Percentiles rank a stretch among this genome's conserved stretches.
phyloP scores from a whole-genome alignment of 2,888 invertebrate species.

The Hirtodrosophila trivittata region DNA sequence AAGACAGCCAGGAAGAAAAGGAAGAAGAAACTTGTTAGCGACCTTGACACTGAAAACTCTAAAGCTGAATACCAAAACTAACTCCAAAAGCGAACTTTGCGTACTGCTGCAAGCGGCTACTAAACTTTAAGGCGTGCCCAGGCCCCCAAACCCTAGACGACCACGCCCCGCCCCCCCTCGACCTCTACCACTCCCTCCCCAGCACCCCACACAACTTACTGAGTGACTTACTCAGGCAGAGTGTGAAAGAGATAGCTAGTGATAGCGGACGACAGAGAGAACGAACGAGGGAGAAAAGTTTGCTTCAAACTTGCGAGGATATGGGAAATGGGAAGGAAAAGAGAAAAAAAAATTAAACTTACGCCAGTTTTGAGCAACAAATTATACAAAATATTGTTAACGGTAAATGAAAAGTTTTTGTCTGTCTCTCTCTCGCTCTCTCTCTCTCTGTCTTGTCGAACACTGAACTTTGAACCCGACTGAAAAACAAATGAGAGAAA shows the following conservation, averaged over 20 bases:
- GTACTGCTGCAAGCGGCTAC: constrained; percentile 65
- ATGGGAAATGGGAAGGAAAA: neutral
- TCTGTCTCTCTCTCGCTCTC: neutral
- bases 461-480: constrained; percentile 63
- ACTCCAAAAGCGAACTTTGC: constrained; percentile 70
- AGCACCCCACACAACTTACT: constrained; percentile 36
- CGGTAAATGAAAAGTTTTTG: constrained; percentile 42
- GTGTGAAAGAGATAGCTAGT: constrained; percentile 7
- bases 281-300: constrained; percentile 53
- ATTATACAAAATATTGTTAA: constrained; percentile 63
- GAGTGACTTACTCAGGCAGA: constrained; percentile 34
- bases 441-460: constrained; percentile 21
- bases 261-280: constrained; percentile 10
- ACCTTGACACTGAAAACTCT: constrained; percentile 69
- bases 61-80: constrained; percentile 59
- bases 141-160: constrained; percentile 18
- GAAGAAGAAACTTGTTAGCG: constrained; percentile 54
- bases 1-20: constrained; percentile 8
- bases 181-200: constrained; percentile 1
- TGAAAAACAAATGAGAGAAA: neutral
- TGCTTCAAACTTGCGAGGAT: constrained; percentile 56
- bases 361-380: constrained; percentile 72
- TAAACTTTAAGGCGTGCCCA: constrained; percentile 66
- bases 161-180: too few relatives aligned
- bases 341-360: constrained; percentile 69